A percentile compares a stretch with the other conserved stretches of the same genome.
Conservation (phyloP, 2,113 vertebrate species). For the Python bivittatus region DNA sequence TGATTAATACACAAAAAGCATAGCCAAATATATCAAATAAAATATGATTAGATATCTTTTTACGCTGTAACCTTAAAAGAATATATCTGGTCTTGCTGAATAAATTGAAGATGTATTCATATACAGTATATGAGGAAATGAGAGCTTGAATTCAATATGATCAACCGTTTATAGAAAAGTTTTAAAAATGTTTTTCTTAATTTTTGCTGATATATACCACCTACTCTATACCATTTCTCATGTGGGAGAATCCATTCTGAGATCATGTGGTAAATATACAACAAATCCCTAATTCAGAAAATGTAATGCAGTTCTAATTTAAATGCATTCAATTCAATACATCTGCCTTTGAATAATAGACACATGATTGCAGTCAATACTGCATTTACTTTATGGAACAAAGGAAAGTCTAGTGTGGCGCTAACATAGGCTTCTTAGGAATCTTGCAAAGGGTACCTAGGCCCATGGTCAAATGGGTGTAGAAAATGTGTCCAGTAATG, state of each 20-base stretch:
- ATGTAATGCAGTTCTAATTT: neutral
- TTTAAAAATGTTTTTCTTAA: neutral
- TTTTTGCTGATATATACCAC: slow-evolving; percentile 14
- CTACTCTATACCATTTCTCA: slow-evolving; percentile 20
- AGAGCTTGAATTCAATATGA: neutral
- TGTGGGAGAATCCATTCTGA: slow-evolving; percentile 46
- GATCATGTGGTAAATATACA: slow-evolving; percentile 55
- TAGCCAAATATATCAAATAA: neutral
- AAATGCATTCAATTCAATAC: neutral
- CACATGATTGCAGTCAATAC: neutral
- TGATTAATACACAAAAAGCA: neutral
- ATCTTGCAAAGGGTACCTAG: neutral
- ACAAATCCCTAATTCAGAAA: slow-evolving; percentile 63
- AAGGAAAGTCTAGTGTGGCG: neutral
- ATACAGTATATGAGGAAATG: neutral
- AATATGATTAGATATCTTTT: neutral
- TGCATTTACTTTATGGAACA: neutral
- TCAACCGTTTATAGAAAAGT: neutral
- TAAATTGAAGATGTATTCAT: neutral
- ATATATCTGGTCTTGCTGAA: neutral
- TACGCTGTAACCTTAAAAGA: neutral
- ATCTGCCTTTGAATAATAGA: neutral
- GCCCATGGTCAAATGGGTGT: neutral
- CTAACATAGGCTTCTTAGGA: too few relatives aligned
- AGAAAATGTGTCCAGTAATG: neutral